These are phyloP conservation scores for Drosophila histrio DNA, from an alignment of 2,888 invertebrate genomes.

Conservation along the genomic window DNA sequence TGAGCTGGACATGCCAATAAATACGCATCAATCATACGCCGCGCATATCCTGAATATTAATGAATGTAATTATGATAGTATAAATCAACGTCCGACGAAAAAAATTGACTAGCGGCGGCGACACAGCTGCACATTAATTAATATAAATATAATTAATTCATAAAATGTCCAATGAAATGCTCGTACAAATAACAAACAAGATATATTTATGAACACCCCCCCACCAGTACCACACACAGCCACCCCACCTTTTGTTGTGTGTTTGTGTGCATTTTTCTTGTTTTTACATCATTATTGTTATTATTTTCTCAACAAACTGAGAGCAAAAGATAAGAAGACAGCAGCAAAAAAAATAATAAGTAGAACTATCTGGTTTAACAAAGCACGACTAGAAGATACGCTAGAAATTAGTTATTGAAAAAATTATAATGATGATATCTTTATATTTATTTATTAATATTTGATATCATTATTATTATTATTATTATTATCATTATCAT, in stretches of 20 bases:
- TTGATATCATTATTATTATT: background rate
- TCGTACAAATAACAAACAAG: constrained; percentile 12
- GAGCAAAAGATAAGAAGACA: constrained; percentile 18
- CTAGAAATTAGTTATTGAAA: background rate
- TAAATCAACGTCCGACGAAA: constrained; percentile 46
- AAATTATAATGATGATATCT: background rate
- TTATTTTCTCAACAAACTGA: constrained; percentile 34
- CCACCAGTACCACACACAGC: background rate
- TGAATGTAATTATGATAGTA: constrained; percentile 50
- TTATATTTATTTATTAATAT: background rate
- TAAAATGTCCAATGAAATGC: constrained; percentile 31
- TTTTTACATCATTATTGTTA: constrained; percentile 55
- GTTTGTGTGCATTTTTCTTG: constrained; percentile 10
- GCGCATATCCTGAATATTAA: constrained; percentile 65
- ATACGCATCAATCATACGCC: constrained; percentile 60
- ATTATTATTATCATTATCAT: too few species aligned
- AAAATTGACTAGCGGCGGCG: constrained; percentile 13
- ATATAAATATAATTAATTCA: constrained; percentile 45
- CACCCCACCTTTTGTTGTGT: too few species aligned
- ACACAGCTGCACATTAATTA: constrained; percentile 37
- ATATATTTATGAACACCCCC: background rate
- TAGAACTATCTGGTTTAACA: background rate
- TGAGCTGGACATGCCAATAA: constrained; percentile 6
- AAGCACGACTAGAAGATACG: background rate
- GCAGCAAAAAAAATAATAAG: constrained; percentile 6